Conservation (phyloP, 2,797 vertebrate species). For the Coluber constrictor region DNA sequence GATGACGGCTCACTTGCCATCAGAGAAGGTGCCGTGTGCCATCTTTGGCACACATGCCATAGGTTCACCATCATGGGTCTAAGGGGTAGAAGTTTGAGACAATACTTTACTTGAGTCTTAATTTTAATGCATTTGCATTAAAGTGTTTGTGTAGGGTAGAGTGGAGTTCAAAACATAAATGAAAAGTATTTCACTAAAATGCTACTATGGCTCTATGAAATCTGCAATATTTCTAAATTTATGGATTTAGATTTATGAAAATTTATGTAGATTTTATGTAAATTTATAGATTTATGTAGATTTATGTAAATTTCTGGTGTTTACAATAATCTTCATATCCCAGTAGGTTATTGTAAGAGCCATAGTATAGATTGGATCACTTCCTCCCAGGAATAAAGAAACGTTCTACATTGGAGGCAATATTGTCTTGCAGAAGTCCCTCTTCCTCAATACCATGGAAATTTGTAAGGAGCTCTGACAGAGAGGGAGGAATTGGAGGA, state of each 20-base stretch:
- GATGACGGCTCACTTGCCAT: too few species aligned
- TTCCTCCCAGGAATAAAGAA: neutral
- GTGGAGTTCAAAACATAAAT: neutral
- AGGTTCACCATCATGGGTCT: too few species aligned
- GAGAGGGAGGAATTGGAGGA: neutral
- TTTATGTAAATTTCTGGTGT: too few species aligned
- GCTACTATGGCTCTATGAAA: neutral
- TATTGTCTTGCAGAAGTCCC: neutral
- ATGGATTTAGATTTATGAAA: too few species aligned
- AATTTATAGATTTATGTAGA: neutral
- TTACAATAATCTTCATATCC: neutral
- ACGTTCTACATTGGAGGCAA: neutral
- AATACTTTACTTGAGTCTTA: neutral
- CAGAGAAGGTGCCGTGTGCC: too few species aligned
- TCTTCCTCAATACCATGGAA: neutral
- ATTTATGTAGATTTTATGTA: neutral
- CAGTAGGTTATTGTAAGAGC: neutral
- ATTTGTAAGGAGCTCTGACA: neutral
- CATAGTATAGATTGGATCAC: neutral
- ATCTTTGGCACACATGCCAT: too few species aligned
- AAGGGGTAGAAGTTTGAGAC: too few species aligned
- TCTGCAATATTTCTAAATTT: neutral
- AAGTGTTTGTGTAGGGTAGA: neutral
- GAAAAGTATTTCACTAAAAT: slow-evolving; percentile 1
- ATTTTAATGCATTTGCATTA: slow-evolving; percentile 12